phyloP scores from a whole-genome alignment of 2,888 invertebrate species.

The Aspidiotus destructor region DNA sequence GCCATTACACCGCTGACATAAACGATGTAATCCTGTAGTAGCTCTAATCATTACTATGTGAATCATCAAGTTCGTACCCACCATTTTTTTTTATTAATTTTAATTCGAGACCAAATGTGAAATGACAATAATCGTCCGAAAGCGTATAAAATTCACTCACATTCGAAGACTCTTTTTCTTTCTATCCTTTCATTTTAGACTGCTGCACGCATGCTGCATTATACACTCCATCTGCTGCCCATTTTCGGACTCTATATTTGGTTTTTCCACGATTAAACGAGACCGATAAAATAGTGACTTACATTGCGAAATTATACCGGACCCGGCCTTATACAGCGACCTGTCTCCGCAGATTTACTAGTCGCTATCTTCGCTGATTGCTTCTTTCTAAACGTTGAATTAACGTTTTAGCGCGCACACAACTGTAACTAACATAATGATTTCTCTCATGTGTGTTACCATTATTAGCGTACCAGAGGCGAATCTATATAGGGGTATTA shows the following conservation, averaged over 20 bases:
- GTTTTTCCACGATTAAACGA: conserved; percentile 7
- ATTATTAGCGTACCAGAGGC: conserved; percentile 24
- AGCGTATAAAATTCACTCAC: no score
- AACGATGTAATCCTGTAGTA: no score
- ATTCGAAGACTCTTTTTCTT: no score
- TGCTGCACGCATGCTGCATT: no score
- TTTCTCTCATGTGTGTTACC: conserved; percentile 18
- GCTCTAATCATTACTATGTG: no score
- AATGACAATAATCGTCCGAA: no score
- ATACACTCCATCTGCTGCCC: neutral
- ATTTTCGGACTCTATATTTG: conserved; percentile 6
- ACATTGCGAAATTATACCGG: conserved; percentile 15
- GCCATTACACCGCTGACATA: no score
- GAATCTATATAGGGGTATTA: conserved; percentile 22
- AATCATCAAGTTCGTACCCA: no score
- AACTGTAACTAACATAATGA: conserved; percentile 17
- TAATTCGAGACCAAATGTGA: no score
- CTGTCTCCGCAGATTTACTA: neutral
- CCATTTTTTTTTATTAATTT: no score
- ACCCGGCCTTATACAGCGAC: conserved; percentile 22
- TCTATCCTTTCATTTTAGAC: no score
- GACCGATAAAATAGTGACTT: conserved; percentile 1
- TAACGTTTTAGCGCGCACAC: conserved; percentile 9
- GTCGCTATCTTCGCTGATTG: conserved; percentile 1
- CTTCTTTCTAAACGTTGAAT: conserved; percentile 13